phyloP scores from a whole-genome alignment of 2,888 invertebrate genomes.

The Drosophila austrosaltans region DNA sequence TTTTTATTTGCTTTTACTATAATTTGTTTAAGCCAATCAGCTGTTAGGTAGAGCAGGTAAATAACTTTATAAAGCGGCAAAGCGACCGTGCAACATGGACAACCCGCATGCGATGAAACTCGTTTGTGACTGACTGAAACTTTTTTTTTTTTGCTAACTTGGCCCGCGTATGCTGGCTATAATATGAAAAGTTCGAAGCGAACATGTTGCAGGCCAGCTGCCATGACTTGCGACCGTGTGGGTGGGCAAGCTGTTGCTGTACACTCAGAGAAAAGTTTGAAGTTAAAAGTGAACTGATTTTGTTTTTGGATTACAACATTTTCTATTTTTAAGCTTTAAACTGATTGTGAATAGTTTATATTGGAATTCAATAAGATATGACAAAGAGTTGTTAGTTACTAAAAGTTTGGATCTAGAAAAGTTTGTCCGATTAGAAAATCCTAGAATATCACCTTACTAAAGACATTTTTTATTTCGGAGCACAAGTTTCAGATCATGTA shows the following conservation, averaged over 20 bases:
- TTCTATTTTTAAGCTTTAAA: too few relatives aligned
- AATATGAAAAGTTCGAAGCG: conserved; percentile 28
- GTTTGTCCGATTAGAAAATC: too few relatives aligned
- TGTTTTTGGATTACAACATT: too few relatives aligned
- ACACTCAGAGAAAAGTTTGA: conserved; percentile 2
- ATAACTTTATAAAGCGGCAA: conserved; percentile 10
- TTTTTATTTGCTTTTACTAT: conserved; percentile 5
- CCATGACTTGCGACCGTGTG: conserved; percentile 19
- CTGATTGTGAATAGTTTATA: too few relatives aligned
- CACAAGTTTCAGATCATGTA: too few relatives aligned
- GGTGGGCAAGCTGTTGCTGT: conserved; percentile 45
- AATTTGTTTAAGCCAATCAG: conserved; percentile 12
- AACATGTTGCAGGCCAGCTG: conserved; percentile 55
- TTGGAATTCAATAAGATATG: too few relatives aligned
- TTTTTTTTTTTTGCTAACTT: conserved; percentile 10
- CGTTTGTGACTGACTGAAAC: conserved; percentile 31
- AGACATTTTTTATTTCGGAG: too few relatives aligned
- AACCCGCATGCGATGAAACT: conserved; percentile 20
- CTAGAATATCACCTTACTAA: too few relatives aligned
- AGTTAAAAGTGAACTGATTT: neutral
- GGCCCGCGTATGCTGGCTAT: conserved; percentile 2
- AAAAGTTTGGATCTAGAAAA: too few relatives aligned
- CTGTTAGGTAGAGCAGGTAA: conserved; percentile 8
- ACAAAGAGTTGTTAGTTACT: too few relatives aligned
- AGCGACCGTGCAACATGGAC: conserved; percentile 8